A percentile compares a stretch with the other conserved stretches of the same genome.
Evolutionary conservation across 2,113 vertebrate species (phyloP).

Genomic region (Campylorhamphus procurvoides): DNA sequence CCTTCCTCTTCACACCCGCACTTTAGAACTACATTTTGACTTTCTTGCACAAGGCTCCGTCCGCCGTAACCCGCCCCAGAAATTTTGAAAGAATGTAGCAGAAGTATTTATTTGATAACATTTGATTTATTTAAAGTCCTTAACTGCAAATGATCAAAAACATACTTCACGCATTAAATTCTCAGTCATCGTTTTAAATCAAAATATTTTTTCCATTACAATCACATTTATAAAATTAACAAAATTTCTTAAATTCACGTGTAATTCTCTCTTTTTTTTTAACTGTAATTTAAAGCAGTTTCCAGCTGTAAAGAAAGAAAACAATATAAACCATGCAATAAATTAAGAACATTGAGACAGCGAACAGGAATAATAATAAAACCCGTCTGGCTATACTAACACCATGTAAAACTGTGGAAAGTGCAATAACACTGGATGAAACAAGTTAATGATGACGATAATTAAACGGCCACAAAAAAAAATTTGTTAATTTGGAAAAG

Average conservation of each 20-base stretch:
- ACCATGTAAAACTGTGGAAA: slow-evolving; percentile 79
- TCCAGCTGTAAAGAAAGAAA: slow-evolving; percentile 78
- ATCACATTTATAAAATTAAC: slow-evolving; percentile 88
- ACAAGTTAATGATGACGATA: slow-evolving; percentile 71
- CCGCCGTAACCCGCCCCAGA: not conserved
- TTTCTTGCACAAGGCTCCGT: not conserved
- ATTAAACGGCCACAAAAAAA: slow-evolving; percentile 73
- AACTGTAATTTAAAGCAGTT: slow-evolving; percentile 81
- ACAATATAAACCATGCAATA: slow-evolving; percentile 89
- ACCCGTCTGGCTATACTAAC: slow-evolving; percentile 81
- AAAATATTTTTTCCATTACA: slow-evolving; percentile 85
- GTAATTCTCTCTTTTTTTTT: slow-evolving; percentile 45
- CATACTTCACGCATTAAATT: slow-evolving; percentile 79
- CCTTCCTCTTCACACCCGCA: not conserved
- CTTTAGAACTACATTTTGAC: not conserved
- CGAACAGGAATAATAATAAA: slow-evolving; percentile 74
- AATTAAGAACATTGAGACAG: slow-evolving; percentile 88
- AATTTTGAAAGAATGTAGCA: slow-evolving; percentile 47
- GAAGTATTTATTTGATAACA: slow-evolving; percentile 69
- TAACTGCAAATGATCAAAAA: slow-evolving; percentile 80
- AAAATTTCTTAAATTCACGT: slow-evolving; percentile 73
- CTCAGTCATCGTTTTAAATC: slow-evolving; percentile 80
- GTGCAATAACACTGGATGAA: slow-evolving; percentile 85
- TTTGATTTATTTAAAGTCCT: slow-evolving; percentile 84
- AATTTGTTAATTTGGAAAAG: slow-evolving; percentile 41